A percentile compares a stretch with the other conserved stretches of the same genome.
Evolutionary conservation across 2,888 invertebrate species (phyloP).

Genomic region (Malthinus flaveolus): DNA sequence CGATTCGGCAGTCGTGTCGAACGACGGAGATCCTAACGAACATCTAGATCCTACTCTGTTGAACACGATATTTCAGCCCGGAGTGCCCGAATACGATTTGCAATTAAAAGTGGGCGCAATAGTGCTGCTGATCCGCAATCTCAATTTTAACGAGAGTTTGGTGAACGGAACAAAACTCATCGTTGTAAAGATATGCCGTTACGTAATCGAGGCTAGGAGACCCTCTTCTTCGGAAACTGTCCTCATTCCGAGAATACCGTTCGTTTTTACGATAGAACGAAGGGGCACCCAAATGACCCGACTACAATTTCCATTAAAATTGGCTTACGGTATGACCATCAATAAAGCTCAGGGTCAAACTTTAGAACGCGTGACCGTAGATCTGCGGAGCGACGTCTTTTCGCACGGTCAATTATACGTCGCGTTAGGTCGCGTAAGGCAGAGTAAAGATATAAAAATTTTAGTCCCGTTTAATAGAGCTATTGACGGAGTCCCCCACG

Average conservation of each 20-base stretch:
- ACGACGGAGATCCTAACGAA: too few relatives aligned
- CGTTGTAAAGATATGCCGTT: neutral
- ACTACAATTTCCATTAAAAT: neutral
- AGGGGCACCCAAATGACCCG: neutral
- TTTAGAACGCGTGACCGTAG: neutral
- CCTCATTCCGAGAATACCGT: neutral
- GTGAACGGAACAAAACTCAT: neutral
- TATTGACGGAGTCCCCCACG: neutral
- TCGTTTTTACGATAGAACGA: neutral
- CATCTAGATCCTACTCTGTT: too few relatives aligned
- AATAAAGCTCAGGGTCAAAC: neutral
- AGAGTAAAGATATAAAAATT: neutral
- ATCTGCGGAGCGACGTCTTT: neutral
- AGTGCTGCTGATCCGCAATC: neutral
- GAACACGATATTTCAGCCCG: neutral
- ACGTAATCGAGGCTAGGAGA: neutral
- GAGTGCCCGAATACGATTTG: neutral
- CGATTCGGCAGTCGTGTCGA: too few relatives aligned
- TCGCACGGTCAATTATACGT: neutral
- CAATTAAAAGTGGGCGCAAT: neutral
- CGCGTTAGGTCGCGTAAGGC: neutral
- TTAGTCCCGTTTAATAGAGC: neutral
- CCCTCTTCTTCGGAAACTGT: neutral
- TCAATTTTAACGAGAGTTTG: neutral
- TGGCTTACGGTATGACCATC: neutral